phyloP scores from a whole-genome alignment of 2,888 invertebrate species.

The Acronicta aceris region DNA sequence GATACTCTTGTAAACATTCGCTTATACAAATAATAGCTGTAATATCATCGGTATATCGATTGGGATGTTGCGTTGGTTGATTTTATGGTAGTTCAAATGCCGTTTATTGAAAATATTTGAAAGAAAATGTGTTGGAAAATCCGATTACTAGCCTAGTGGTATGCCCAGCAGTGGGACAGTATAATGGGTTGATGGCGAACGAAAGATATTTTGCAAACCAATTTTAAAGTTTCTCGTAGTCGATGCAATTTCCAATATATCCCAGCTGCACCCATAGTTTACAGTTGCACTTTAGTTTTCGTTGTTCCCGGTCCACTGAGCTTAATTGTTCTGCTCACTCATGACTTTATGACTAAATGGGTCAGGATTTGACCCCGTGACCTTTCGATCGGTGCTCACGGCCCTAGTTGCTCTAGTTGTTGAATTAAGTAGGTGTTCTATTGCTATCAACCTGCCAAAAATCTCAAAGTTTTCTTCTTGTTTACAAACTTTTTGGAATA shows the following conservation, averaged over 20 bases:
- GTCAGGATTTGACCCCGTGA: constrained; percentile 34
- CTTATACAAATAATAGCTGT: constrained; percentile 54
- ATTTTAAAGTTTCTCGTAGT: background rate
- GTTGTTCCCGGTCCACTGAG: constrained; percentile 6
- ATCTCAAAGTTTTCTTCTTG: background rate
- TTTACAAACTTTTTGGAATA: no score
- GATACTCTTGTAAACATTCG: constrained; percentile 58
- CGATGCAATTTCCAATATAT: constrained; percentile 9
- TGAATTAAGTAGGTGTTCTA: no score
- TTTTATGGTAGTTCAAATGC: constrained; percentile 19
- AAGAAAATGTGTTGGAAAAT: constrained; percentile 1
- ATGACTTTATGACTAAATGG: constrained; percentile 19
- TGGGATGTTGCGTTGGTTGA: constrained; percentile 8
- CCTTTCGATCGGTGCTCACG: constrained; percentile 33
- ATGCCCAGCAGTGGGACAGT: no score
- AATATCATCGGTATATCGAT: constrained; percentile 48
- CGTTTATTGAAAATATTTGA: constrained; percentile 16
- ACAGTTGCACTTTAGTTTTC: background rate
- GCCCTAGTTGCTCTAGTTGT: constrained; percentile 14
- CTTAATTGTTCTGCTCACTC: constrained; percentile 19
- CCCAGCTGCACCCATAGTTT: constrained; percentile 12
- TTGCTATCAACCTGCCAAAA: background rate
- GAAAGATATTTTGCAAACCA: background rate
- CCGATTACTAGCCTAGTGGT: no score
- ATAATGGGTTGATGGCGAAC: no score